phyloP scores from a whole-genome alignment of 2,888 invertebrate species.

The Noctua janthe region DNA sequence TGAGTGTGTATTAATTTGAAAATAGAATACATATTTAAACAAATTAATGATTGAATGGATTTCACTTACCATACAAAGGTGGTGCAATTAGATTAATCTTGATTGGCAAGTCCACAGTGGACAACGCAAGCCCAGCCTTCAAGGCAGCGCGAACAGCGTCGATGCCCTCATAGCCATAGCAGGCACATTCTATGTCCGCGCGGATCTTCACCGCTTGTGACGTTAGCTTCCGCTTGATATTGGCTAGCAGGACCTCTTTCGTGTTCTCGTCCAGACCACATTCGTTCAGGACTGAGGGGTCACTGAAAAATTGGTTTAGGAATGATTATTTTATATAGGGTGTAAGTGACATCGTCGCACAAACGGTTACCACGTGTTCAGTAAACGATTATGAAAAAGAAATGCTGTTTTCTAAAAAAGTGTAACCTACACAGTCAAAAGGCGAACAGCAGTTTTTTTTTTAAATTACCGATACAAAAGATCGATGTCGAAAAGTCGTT shows the following conservation, averaged over 20 bases:
- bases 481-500: background rate
- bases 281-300: slow-evolving; percentile 98
- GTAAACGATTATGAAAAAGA: no score
- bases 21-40: background rate
- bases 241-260: slow-evolving; percentile 97
- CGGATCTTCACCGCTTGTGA: slow-evolving; percentile 93
- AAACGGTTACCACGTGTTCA: background rate
- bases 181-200: slow-evolving; percentile 87
- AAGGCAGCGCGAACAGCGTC: slow-evolving; percentile 99
- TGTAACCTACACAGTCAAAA: background rate
- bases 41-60: background rate
- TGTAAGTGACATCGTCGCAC: background rate
- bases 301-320: slow-evolving; percentile 90
- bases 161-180: slow-evolving; percentile 97
- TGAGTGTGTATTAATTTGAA: background rate
- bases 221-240: slow-evolving; percentile 98
- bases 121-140: slow-evolving; percentile 96
- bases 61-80: slow-evolving; percentile 95
- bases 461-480: background rate
- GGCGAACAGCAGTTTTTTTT: background rate
- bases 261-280: slow-evolving; percentile 98
- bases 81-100: slow-evolving; percentile 99
- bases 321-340: background rate
- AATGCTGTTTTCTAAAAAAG: background rate
- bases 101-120: slow-evolving; percentile 98